Conservation (phyloP, 2,113 vertebrate genomes). For the Datnioides undecimradiatus region DNA sequence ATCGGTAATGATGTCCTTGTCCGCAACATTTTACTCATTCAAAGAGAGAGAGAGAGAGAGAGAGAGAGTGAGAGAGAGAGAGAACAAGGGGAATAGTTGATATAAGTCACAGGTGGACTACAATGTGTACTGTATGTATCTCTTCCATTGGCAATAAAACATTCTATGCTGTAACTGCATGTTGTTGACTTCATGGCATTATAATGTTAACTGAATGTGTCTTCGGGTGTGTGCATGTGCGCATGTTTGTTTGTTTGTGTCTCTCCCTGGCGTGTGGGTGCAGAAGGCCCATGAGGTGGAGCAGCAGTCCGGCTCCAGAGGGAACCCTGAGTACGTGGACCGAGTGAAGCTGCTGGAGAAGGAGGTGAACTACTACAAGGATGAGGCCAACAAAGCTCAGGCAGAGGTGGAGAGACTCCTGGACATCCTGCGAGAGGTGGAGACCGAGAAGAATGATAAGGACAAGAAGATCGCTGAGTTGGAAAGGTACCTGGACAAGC, state of each 20-base stretch:
- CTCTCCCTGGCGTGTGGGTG: conserved; percentile 17
- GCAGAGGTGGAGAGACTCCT: conserved; percentile 95
- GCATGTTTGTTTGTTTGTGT: conserved; percentile 40
- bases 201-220: conserved; percentile 21
- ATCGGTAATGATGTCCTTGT: conserved; percentile 58
- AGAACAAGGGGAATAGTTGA: conserved; percentile 32
- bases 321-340: conserved; percentile 93
- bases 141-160: conserved; percentile 42
- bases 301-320: conserved; percentile 90
- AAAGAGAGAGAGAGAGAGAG: conserved; percentile 20
- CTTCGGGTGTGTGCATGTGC: conserved; percentile 9
- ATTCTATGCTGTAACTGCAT: conserved; percentile 18
- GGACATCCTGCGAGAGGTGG: conserved; percentile 97
- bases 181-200: conserved; percentile 3
- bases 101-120: conserved; percentile 36
- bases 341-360: conserved; percentile 95
- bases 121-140: conserved; percentile 42
- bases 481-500: conserved; percentile 88
- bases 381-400: conserved; percentile 94
- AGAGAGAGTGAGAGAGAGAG: conserved; percentile 10
- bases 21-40: conserved; percentile 59
- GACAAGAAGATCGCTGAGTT: conserved; percentile 98
- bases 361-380: conserved; percentile 93
- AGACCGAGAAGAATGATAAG: conserved; percentile 98
- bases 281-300: conserved; percentile 95